Evolutionary conservation across 2,888 invertebrate genomes (phyloP).

Genomic region (Gari tellinella): DNA sequence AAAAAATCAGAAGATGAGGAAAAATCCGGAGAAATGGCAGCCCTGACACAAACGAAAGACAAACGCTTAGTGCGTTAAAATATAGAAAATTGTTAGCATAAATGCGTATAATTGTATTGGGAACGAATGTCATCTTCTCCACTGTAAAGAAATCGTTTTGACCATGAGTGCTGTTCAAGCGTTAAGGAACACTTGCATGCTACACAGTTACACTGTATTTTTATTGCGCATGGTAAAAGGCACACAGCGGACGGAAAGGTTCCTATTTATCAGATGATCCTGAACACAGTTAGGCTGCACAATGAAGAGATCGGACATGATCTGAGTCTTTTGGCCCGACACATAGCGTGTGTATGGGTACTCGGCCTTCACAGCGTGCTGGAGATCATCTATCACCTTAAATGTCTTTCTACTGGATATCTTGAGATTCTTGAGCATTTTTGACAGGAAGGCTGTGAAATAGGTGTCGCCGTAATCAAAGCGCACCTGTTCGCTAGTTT

Average conservation of each 20-base stretch:
- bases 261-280: constrained; percentile 31
- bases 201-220: constrained; percentile 7
- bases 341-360: constrained; percentile 65
- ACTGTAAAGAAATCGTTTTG: too few relatives aligned
- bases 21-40: too few relatives aligned
- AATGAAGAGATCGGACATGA: constrained; percentile 48
- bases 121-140: too few relatives aligned
- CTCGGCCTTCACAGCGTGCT: constrained; percentile 55
- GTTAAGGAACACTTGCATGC: too few relatives aligned
- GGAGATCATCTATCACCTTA: constrained; percentile 62
- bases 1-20: too few relatives aligned
- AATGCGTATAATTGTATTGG: too few relatives aligned
- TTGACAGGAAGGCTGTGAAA: constrained; percentile 55
- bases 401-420: constrained; percentile 50
- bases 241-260: constrained; percentile 34
- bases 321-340: constrained; percentile 36
- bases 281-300: constrained; percentile 47
- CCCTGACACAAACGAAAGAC: too few relatives aligned
- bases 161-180: too few relatives aligned
- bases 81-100: too few relatives aligned
- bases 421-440: constrained; percentile 43
- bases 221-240: constrained; percentile 53
- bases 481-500: constrained; percentile 48
- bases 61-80: too few relatives aligned
- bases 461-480: constrained; percentile 68